These are phyloP conservation scores for Phyllotreta cruciferae DNA, from an alignment of 2,888 invertebrate genomes.

Conservation along the genomic window DNA sequence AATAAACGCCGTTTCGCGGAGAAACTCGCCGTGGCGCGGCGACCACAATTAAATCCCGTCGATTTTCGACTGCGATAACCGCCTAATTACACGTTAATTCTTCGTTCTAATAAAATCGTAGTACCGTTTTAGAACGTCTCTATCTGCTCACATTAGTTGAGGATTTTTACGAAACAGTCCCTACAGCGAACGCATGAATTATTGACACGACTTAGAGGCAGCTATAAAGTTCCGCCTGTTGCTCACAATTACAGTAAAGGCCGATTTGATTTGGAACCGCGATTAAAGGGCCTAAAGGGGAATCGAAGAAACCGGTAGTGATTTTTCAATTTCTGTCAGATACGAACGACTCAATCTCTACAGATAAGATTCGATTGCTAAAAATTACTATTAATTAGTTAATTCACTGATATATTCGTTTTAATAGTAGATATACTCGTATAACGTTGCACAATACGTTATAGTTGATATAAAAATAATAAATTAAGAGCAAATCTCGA, in stretches of 20 bases:
- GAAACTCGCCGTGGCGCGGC: too few relatives aligned
- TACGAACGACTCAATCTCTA: constrained; percentile 19
- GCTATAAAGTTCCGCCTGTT: constrained; percentile 30
- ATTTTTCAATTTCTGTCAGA: constrained; percentile 25
- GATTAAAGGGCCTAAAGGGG: constrained; percentile 24
- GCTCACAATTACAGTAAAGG: constrained; percentile 28
- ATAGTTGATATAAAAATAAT: too few relatives aligned
- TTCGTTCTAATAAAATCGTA: too few relatives aligned
- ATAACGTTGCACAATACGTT: too few relatives aligned
- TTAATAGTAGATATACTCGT: too few relatives aligned
- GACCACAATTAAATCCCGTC: too few relatives aligned
- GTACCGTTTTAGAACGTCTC: neutral
- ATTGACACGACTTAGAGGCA: constrained; percentile 29
- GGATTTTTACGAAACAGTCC: constrained; percentile 13
- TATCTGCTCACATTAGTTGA: neutral
- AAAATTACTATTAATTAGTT: too few relatives aligned
- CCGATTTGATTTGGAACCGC: constrained; percentile 28
- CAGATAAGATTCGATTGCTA: neutral
- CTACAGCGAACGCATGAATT: constrained; percentile 24
- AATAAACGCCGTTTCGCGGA: constrained; percentile 50
- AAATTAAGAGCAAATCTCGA: too few relatives aligned
- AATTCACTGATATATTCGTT: too few relatives aligned
- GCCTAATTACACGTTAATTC: too few relatives aligned
- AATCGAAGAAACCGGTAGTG: constrained; percentile 17
- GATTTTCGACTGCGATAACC: too few relatives aligned